Base-by-base conservation (phyloP, 2,797 vertebrate species). In the Sebastes baramenuke region DNA sequence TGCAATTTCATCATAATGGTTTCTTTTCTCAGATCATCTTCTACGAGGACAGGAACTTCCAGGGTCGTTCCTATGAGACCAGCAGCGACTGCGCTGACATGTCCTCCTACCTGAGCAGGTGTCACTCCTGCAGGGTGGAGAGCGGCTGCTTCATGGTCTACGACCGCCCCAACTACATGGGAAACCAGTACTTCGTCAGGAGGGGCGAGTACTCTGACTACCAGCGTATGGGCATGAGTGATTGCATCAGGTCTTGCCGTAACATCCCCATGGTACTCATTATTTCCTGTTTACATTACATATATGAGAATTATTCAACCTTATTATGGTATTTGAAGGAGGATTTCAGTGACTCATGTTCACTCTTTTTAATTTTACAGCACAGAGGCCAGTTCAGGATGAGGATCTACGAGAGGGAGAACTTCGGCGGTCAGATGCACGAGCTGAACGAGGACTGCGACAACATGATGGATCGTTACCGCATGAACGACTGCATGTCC, bases 41-140 rank as follows among this genome's bases (percentile, higher is more conserved):
- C 85, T 96, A 94, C 59, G 95, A 96, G 88, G 95, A 96, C 79
- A 94, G 86, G 62, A 92, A 94, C 89, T 96, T 96, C 89, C 91
- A 93, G 92, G 94, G 95, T 61, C 93, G 93, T 67, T 95, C 89
- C 83, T 95, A 94, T 72, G 94, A 95, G 75, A 92, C 89, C 84
- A 94, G 67, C 67, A 91, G 86, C 11, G 95, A 96, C 79, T 92
- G 93, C 12, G 36, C 92, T 27, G 95, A 96, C 66, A 88, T 96
- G 88, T 81, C 87, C 83, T 82, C 92, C 78, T 92, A 93, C 79
- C 86, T 96, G 84, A 96, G 77, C 92, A 73, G 71, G 88, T 96
- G 95, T 22, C 95, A 95, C 81, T 96, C 95, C 75, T 87, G 93
- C 80, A 89, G 90, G 61, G 93, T 96, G 58, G 93, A 96, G 89